A percentile compares a stretch with the other conserved stretches of the same genome.
Conservation (phyloP, 2,888 invertebrate genomes). For the Diloba caeruleocephala region DNA sequence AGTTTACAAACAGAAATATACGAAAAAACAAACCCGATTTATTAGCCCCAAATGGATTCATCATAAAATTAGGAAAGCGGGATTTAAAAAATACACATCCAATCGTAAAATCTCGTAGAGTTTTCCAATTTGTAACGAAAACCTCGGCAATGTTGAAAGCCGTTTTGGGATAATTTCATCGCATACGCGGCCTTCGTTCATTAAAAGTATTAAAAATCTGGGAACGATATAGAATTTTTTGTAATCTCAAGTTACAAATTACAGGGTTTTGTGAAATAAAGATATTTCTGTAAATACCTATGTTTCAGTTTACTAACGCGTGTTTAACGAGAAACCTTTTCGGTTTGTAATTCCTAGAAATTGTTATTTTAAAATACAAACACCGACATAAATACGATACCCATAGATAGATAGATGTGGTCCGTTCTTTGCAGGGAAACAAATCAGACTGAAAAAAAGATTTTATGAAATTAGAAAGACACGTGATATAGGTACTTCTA, state of each 20-base stretch:
- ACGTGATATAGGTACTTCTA: too few relatives aligned
- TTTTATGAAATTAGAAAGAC: too few relatives aligned
- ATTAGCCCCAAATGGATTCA: conserved; percentile 60
- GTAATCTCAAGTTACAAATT: conserved; percentile 10
- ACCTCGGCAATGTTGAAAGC: conserved; percentile 42
- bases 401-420: too few relatives aligned
- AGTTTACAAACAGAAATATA: conserved; percentile 51
- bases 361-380: too few relatives aligned
- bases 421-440: too few relatives aligned
- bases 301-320: not conserved
- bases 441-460: too few relatives aligned
- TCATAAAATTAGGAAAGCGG: conserved; percentile 54
- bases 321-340: too few relatives aligned
- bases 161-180: conserved; percentile 43
- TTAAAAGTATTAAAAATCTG: conserved; percentile 34
- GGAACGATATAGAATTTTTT: conserved; percentile 12
- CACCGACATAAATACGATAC: too few relatives aligned
- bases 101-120: conserved; percentile 51
- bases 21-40: conserved; percentile 56
- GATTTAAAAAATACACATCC: conserved; percentile 55
- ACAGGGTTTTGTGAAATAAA: not conserved
- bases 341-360: too few relatives aligned
- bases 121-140: conserved; percentile 57
- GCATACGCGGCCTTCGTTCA: conserved; percentile 21
- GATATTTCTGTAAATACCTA: not conserved